Evolutionary conservation across 2,113 vertebrate species (phyloP).

Genomic region (Malurus alboscapulatus): DNA sequence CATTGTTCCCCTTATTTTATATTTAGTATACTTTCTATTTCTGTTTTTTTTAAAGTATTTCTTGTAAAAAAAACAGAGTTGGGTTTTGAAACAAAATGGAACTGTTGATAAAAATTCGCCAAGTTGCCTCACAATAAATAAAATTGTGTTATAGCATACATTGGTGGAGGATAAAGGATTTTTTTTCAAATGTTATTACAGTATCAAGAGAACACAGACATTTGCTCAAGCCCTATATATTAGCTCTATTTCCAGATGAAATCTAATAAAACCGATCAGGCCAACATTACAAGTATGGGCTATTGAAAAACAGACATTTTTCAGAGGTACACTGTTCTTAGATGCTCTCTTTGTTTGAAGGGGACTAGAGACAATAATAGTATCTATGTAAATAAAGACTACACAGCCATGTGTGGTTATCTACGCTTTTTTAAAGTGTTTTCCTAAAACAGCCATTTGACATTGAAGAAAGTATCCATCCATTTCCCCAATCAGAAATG

Average conservation of each 20-base stretch:
- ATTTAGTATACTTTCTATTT: neutral
- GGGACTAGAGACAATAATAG: neutral
- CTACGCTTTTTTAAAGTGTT: neutral
- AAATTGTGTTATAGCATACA: neutral
- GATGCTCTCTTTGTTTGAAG: neutral
- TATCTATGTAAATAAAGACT: neutral
- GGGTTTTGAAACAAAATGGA: neutral
- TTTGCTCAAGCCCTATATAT: neutral
- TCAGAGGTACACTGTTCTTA: neutral
- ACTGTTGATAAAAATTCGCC: neutral
- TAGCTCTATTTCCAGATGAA: neutral
- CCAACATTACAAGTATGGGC: neutral
- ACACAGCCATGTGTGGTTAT: neutral
- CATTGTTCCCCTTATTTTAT: neutral
- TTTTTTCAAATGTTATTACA: neutral
- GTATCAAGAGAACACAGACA: neutral
- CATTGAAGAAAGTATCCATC: neutral
- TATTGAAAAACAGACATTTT: neutral
- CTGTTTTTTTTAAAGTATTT: neutral
- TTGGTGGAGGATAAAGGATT: neutral
- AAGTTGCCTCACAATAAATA: neutral
- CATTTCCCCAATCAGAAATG: accelerated
- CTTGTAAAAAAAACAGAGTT: neutral
- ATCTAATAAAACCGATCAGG: neutral
- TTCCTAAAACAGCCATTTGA: neutral